Evolutionary conservation across 2,113 vertebrate species (phyloP), one percentile per base, ranked within the genome.

Genomic region (Zeus faber): DNA sequence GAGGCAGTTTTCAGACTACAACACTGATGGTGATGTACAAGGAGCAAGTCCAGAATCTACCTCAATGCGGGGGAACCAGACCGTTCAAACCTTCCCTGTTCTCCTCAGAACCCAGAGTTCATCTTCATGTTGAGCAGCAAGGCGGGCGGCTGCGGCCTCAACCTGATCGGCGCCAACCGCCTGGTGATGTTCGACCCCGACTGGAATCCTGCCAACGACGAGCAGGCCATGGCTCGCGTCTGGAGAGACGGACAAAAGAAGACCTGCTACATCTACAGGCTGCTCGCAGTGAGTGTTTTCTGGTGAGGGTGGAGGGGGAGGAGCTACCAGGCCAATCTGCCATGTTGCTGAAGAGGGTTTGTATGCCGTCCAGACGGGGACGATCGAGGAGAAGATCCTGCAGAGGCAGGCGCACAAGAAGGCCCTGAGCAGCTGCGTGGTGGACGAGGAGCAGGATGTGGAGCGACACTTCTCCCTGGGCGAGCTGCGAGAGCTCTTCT

Each of bases 51-150:
- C 2, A 11, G 2, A 11, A 6, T 11, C 11, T 31, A 11, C 11
- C 29, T 11, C 29, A 31, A 8, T 35, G 14, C 3, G 2, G 5
- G 9, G 17, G 11, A 8, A 13, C 17, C 49, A 6, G 41, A 41
- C 5, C 0, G 2, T 51, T 54, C 51, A 1, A 20, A 14, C 39
- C 6, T 1, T 4, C 0, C 6, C 3, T 57, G 24, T 51, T 13
- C 63, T 35, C 62, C 31, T 4, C 59, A 99, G 96, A 98, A 77
- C 70, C 94, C 94, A 0, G 96, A 99, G 65, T 99, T 98, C 75
- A 91, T 99, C 77, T 99, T 99, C 85, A 99, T 99, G 96, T 69
- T 99, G 44, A 98, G 97, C 82, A 98, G 96, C 81, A 99, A 99
- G 82, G 97, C 97, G 16, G 97, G 97, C 0, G 96, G 97, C 13